Evolutionary conservation across 2,113 vertebrate genomes (phyloP).

Genomic region (Oryzias melastigma): DNA sequence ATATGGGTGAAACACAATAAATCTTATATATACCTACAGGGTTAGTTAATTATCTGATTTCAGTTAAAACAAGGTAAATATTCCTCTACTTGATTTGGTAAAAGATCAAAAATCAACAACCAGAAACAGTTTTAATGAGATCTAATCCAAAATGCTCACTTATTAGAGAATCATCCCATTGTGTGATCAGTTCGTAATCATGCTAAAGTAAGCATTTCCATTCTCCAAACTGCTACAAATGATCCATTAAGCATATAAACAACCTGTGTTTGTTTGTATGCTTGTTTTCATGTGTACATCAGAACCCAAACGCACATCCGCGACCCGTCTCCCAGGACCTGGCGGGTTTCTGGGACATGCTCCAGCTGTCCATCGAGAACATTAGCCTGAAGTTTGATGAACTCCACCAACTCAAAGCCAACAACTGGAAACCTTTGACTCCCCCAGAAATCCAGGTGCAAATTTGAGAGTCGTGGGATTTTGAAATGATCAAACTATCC

Average conservation of each 20-base stretch:
- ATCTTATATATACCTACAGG: too few species aligned
- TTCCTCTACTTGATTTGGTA: too few species aligned
- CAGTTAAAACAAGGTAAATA: too few species aligned
- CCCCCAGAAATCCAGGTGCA: conserved; percentile 94
- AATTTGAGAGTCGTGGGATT: background rate
- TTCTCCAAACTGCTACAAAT: background rate
- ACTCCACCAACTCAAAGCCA: conserved; percentile 99
- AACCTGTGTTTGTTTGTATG: conserved; percentile 16
- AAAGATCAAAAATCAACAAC: too few species aligned
- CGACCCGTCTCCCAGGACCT: conserved; percentile 95
- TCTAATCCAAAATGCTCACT: background rate
- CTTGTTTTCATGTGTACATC: conserved; percentile 32
- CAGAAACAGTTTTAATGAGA: too few species aligned
- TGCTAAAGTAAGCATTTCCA: background rate
- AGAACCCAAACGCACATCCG: conserved; percentile 94
- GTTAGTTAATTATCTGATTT: too few species aligned
- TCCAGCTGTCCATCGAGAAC: conserved; percentile 99
- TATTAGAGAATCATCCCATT: background rate
- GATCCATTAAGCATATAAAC: background rate
- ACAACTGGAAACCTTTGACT: conserved; percentile 98
- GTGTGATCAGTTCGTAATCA: background rate
- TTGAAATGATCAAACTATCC: conserved; percentile 5
- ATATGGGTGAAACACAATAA: too few species aligned
- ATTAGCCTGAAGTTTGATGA: conserved; percentile 99
- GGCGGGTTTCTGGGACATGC: conserved; percentile 99